These are phyloP conservation scores for Nephrotoma flavescens DNA, from an alignment of 2,888 invertebrate genomes.

Conservation along the genomic window DNA sequence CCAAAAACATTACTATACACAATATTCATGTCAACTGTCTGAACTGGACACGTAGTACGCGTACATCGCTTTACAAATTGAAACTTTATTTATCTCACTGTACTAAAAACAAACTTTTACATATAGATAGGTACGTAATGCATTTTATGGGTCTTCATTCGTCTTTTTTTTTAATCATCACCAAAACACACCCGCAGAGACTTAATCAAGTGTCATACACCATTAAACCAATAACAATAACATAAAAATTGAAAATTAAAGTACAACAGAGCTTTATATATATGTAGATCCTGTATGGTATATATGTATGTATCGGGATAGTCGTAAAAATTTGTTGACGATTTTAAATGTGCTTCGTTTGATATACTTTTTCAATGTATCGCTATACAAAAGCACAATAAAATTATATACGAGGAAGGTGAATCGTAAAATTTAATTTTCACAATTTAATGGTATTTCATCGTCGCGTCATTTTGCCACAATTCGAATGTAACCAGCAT, in stretches of 20 bases:
- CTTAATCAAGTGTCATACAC: not conserved
- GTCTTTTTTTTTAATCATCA: not conserved
- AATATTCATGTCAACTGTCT: not conserved
- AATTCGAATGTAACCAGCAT: not conserved
- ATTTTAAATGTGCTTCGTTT: not conserved
- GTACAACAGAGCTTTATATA: not conserved
- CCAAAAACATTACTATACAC: not conserved
- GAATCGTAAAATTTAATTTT: not conserved
- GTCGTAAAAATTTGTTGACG: not conserved
- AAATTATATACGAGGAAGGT: not conserved
- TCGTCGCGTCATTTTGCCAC: not conserved
- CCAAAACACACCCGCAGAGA: not conserved
- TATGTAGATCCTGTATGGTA: too few relatives aligned
- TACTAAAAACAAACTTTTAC: not conserved
- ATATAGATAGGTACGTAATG: not conserved
- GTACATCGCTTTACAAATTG: not conserved
- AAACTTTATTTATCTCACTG: not conserved
- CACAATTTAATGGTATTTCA: not conserved
- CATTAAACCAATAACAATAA: not conserved
- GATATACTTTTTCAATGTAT: not conserved
- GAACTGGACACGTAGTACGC: too few relatives aligned
- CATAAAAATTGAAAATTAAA: not conserved
- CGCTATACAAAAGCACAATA: not conserved
- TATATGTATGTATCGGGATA: not conserved
- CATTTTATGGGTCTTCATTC: too few relatives aligned